A percentile compares a stretch with the other conserved stretches of the same genome.
Evolutionary conservation across 2,888 invertebrate genomes (phyloP).

Genomic region (Oscheius sp.): DNA sequence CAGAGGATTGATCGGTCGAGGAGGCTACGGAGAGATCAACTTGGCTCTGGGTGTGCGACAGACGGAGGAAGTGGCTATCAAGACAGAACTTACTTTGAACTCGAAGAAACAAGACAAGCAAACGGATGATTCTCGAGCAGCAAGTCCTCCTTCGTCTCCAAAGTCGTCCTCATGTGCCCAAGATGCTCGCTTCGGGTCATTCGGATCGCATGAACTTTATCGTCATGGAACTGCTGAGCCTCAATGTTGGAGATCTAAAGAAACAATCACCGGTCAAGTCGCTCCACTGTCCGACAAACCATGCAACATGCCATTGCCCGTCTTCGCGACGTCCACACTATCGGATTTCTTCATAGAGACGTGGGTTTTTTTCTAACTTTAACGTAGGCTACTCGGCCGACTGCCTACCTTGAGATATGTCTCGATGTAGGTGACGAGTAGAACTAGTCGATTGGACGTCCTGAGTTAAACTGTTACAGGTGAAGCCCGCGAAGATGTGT

Average conservation of each 20-base stretch:
- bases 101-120: constrained; percentile 50
- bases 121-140: constrained; percentile 64
- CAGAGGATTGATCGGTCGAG: constrained; percentile 49
- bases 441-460: no score
- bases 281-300: constrained; percentile 46
- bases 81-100: constrained; percentile 53
- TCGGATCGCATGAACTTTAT: constrained; percentile 45
- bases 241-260: constrained; percentile 64
- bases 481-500: constrained; percentile 65
- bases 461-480: no score
- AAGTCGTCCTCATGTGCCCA: constrained; percentile 59
- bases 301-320: constrained; percentile 57
- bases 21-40: constrained; percentile 65
- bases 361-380: neutral
- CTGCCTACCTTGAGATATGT: no score
- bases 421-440: no score
- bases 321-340: constrained; percentile 62
- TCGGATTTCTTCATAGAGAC: constrained; percentile 61
- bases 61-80: constrained; percentile 59
- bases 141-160: constrained; percentile 54
- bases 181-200: constrained; percentile 57
- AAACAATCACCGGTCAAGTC: constrained; percentile 57
- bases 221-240: constrained; percentile 64
- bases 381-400: no score
- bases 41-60: constrained; percentile 50